Percentiles rank a stretch among this genome's conserved stretches.
phyloP scores from a whole-genome alignment of 1,140 invertebrate genomes.

The Bilobella aurantiaca region DNA sequence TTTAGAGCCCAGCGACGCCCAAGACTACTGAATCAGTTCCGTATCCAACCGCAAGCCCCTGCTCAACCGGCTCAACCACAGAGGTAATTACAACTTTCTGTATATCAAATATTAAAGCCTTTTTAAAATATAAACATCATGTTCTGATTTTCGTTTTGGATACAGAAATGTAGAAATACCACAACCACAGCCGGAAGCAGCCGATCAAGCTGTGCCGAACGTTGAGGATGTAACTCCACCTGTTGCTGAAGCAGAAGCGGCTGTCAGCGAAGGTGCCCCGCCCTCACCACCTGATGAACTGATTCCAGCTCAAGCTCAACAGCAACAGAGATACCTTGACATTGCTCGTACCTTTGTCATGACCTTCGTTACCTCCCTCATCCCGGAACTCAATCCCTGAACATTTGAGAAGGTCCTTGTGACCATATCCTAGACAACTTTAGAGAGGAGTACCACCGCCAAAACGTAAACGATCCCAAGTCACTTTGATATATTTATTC shows the following conservation, averaged over 20 bases:
- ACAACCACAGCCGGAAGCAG: too few species aligned
- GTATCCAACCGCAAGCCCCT: background rate
- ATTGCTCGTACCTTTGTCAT: slow-evolving; percentile 31
- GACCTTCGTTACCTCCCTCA: slow-evolving; percentile 32
- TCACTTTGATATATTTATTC: background rate
- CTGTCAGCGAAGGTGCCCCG: background rate
- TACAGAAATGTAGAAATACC: too few species aligned
- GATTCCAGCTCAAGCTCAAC: slow-evolving; percentile 2
- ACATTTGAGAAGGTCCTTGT: too few species aligned
- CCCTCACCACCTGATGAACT: background rate
- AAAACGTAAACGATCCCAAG: too few species aligned
- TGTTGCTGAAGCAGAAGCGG: background rate
- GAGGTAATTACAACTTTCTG: background rate
- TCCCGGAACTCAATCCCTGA: slow-evolving; percentile 26
- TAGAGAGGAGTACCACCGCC: too few species aligned
- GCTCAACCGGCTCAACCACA: slow-evolving; percentile 1
- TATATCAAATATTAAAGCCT: too few species aligned
- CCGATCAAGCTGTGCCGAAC: too few species aligned
- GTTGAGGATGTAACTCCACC: background rate
- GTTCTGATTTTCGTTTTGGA: too few species aligned
- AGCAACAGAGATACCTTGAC: slow-evolving; percentile 3
- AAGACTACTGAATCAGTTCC: slow-evolving; percentile 4
- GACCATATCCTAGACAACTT: too few species aligned
- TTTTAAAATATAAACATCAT: too few species aligned
- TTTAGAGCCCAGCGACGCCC: background rate